These are phyloP conservation scores for Caenorhabditis parvicauda DNA, from an alignment of 2,888 invertebrate species.

Conservation along the genomic window DNA sequence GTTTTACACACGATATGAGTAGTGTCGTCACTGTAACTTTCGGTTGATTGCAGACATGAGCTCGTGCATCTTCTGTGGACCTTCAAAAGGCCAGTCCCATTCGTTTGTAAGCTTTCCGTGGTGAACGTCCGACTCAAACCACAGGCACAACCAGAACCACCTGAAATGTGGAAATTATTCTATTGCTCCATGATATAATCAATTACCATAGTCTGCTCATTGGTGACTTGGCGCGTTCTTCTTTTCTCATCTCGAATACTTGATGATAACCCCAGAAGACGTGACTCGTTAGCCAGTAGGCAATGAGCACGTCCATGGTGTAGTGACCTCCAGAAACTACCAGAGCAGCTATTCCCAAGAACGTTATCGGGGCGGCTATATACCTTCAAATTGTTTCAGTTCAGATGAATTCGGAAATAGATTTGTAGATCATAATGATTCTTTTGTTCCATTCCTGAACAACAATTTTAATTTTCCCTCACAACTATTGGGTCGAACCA, in stretches of 20 bases:
- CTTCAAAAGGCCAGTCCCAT: conserved; percentile 53
- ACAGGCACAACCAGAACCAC: conserved; percentile 61
- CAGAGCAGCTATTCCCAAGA: conserved; percentile 58
- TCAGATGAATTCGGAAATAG: not conserved
- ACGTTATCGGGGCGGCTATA: conserved; percentile 58
- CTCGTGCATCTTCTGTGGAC: conserved; percentile 30
- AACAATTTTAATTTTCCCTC: not conserved
- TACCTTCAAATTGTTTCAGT: conserved; percentile 34
- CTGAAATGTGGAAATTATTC: conserved; percentile 17
- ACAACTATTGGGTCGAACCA: not conserved
- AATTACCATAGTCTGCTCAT: conserved; percentile 53
- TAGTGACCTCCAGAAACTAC: conserved; percentile 62
- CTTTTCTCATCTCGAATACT: conserved; percentile 65
- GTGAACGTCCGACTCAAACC: conserved; percentile 58
- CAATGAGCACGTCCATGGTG: conserved; percentile 61
- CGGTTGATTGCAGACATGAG: conserved; percentile 34
- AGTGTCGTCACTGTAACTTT: conserved; percentile 31
- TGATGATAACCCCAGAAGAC: conserved; percentile 82
- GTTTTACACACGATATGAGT: too few relatives aligned
- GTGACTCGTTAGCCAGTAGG: conserved; percentile 58
- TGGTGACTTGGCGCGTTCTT: conserved; percentile 39
- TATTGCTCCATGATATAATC: not conserved
- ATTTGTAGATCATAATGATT: not conserved
- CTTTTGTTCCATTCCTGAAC: not conserved
- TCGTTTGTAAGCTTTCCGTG: conserved; percentile 51